Conservation (phyloP, 2,797 vertebrate species). For the Syngnathus rostellatus region DNA sequence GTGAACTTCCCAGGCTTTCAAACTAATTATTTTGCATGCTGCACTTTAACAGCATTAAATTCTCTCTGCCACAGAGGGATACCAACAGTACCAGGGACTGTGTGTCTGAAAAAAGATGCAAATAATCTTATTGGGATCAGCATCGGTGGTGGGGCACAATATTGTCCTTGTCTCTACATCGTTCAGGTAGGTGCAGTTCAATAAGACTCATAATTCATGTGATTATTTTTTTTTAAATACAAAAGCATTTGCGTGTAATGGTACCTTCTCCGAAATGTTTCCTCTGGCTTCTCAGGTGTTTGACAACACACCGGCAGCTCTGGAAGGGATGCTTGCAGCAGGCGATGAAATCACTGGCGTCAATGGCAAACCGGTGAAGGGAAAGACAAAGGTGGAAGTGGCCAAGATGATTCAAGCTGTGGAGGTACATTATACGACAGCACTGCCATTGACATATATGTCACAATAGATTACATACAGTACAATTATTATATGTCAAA, state of each 20-base stretch:
- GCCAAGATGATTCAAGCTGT: slow-evolving; percentile 99
- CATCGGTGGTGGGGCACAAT: slow-evolving; percentile 94
- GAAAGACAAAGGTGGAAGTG: slow-evolving; percentile 97
- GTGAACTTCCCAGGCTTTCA: too few relatives aligned
- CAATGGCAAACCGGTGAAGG: slow-evolving; percentile 91
- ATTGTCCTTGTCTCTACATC: slow-evolving; percentile 97
- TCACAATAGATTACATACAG: too few relatives aligned
- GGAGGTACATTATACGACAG: slow-evolving; percentile 70
- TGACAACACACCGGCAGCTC: slow-evolving; percentile 90
- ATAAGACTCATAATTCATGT: too few relatives aligned
- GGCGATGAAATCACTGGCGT: slow-evolving; percentile 97
- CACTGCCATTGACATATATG: too few relatives aligned
- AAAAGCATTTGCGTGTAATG: background rate
- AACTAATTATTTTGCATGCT: background rate
- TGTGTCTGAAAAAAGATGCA: slow-evolving; percentile 86
- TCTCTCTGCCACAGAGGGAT: slow-evolving; percentile 76
- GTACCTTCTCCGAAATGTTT: slow-evolving; percentile 14
- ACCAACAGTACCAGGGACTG: slow-evolving; percentile 91
- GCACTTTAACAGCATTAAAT: background rate
- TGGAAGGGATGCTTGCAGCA: slow-evolving; percentile 87
- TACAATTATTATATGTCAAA: background rate
- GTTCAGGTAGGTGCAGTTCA: slow-evolving; percentile 76
- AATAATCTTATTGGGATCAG: slow-evolving; percentile 98
- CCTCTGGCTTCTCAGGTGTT: slow-evolving; percentile 74
- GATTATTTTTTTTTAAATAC: background rate